Conservation (phyloP, 2,888 invertebrate species). For the Calameuta idolon region DNA sequence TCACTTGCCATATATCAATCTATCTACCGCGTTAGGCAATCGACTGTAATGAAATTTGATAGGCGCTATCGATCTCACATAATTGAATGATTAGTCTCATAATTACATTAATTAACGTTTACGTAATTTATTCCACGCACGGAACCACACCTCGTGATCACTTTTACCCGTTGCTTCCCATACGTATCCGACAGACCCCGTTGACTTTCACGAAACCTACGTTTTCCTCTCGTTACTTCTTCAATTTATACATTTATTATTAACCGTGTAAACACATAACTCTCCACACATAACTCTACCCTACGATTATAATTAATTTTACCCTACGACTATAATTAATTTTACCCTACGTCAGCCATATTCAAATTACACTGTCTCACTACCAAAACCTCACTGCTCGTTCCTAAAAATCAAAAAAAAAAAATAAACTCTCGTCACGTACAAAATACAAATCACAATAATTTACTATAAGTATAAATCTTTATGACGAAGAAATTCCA, state of each 20-base stretch:
- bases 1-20: neutral
- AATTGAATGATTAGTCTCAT: slow-evolving; percentile 36
- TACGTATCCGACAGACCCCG: slow-evolving; percentile 27
- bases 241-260: neutral
- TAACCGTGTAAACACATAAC: neutral
- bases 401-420: neutral
- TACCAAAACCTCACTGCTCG: neutral
- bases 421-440: neutral
- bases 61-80: neutral
- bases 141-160: slow-evolving; percentile 37
- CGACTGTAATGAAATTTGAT: neutral
- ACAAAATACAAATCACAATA: neutral
- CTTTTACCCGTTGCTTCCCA: slow-evolving; percentile 16
- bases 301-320: neutral
- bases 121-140: slow-evolving; percentile 38
- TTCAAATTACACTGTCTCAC: neutral
- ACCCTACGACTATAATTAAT: neutral
- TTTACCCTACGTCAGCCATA: neutral
- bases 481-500: neutral
- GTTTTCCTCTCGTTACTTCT: slow-evolving; percentile 33
- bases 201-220: slow-evolving; percentile 43
- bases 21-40: neutral
- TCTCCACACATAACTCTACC: neutral
- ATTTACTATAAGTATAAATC: neutral
- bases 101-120: slow-evolving; percentile 40